Evolutionary conservation across 2,113 vertebrate species (phyloP), one percentile per base, ranked within the genome.

Genomic region (Malaclemys terrapin): DNA sequence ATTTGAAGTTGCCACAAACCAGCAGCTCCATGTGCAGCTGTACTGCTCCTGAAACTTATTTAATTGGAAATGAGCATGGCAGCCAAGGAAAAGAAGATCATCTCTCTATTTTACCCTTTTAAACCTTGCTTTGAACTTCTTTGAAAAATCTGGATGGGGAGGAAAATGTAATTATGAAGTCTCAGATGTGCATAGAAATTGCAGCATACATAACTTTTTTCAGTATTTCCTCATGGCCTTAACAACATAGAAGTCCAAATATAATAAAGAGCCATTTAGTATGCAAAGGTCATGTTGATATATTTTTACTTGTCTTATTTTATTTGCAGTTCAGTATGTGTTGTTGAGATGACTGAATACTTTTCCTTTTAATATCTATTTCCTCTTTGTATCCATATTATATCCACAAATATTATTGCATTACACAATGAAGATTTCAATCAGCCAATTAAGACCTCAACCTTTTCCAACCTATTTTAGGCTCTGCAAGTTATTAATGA

Each of bases 271-370:
- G 9, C 45, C 42, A 19, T 3, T 56, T 56, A 53, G 22, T 52
- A 88, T 85, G 83, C 78, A 89, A 85, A 89, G 62, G 85, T 82
- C 75, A 56, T 72, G n/a, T 12, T 42, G 85, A 82, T 82, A 50
- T 52, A 82, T 92, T 93, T 89, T 91, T 53, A 83, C 29, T 54
- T 91, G 54, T 45, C 85, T 89, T 19, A 31, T 88, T 89, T 81
- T n/a, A 86, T 38, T 81, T 86, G 17, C 80, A 35, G 86, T 85
- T 35, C 25, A 35, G 49, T 11, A 69, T 82, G 57, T 88, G 13
- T 47, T 91, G 54, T 47, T 81, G 62, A 93, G 29, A 45, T 57
- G 24, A 69, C 50, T 93, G 38, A 85, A 69, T 93, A 84, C 76
- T 91, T 87, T 85, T 35, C 56, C 45, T n/a, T n/a, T 19, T 80